Evolutionary conservation across 2,113 vertebrate genomes (phyloP).

Genomic region (Erinaceus europaeus): DNA sequence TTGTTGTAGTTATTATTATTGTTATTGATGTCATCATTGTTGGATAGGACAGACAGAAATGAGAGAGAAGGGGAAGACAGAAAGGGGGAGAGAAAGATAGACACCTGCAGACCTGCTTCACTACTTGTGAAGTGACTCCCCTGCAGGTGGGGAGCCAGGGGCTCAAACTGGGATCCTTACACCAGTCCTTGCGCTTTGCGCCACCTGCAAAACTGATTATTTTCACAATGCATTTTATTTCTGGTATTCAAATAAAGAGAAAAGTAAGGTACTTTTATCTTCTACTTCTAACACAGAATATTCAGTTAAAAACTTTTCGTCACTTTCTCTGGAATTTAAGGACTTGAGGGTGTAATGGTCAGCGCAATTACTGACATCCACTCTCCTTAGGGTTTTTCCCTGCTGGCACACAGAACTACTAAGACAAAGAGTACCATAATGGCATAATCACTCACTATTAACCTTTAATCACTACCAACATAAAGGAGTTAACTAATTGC

Average conservation of each 20-base stretch:
- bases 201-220: not conserved
- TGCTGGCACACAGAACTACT: slow-evolving; percentile 16
- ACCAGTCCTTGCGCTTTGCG: too few relatives aligned
- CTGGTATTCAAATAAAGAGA: slow-evolving; percentile 18
- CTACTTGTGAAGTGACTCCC: too few relatives aligned
- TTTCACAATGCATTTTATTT: slow-evolving; percentile 34
- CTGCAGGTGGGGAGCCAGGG: too few relatives aligned
- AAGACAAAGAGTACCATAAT: slow-evolving; percentile 17
- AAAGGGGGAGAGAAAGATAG: too few relatives aligned
- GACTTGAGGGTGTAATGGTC: not conserved
- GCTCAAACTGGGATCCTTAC: too few relatives aligned
- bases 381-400: not conserved
- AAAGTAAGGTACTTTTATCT: slow-evolving; percentile 25
- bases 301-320: slow-evolving; percentile 12
- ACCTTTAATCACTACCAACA: slow-evolving; percentile 35
- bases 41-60: too few relatives aligned
- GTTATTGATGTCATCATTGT: too few relatives aligned
- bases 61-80: too few relatives aligned
- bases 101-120: too few relatives aligned
- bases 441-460: slow-evolving; percentile 1
- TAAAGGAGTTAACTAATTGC: slow-evolving; percentile 32
- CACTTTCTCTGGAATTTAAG: slow-evolving; percentile 36
- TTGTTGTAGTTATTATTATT: too few relatives aligned
- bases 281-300: slow-evolving; percentile 27
- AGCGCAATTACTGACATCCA: not conserved